Conservation (phyloP, 2,888 invertebrate genomes). For the Hirtodrosophila cameraria region DNA sequence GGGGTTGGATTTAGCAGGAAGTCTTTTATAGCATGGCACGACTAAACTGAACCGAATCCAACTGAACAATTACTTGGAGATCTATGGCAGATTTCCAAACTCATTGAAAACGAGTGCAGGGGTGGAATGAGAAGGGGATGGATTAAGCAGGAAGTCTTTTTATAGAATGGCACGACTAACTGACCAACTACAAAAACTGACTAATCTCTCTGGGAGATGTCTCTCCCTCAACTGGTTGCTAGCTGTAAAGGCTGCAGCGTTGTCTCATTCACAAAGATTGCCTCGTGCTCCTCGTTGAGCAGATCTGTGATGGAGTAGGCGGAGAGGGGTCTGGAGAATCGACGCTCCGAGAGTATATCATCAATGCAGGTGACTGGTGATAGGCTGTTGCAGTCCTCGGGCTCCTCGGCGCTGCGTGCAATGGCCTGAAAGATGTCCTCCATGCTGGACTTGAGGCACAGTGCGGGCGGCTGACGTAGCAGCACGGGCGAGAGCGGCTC, state of each 20-base stretch:
- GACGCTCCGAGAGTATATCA: conserved; percentile 82
- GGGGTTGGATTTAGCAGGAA: conserved; percentile 1
- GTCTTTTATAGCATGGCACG: conserved; percentile 30
- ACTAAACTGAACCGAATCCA: too few relatives aligned
- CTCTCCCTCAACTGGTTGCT: conserved; percentile 34
- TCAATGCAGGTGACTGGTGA: conserved; percentile 82
- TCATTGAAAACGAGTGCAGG: background rate
- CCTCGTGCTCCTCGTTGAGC: conserved; percentile 80
- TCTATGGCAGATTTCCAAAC: too few relatives aligned
- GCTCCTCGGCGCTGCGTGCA: conserved; percentile 78
- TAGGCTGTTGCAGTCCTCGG: conserved; percentile 58
- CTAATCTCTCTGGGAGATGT: background rate
- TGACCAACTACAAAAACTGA: conserved; percentile 22
- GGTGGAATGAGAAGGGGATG: background rate
- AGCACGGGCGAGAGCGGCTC: conserved; percentile 64
- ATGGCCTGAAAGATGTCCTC: conserved; percentile 83
- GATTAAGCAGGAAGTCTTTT: conserved; percentile 7
- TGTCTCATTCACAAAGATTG: conserved; percentile 70
- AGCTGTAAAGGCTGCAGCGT: conserved; percentile 59
- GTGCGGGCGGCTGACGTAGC: conserved; percentile 65
- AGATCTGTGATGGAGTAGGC: conserved; percentile 84
- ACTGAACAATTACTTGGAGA: too few relatives aligned
- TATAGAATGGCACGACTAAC: conserved; percentile 38
- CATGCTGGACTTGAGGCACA: conserved; percentile 80
- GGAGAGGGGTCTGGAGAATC: conserved; percentile 82